phyloP scores from a whole-genome alignment of 2,797 vertebrate species.

The Lacerta bilineata region DNA sequence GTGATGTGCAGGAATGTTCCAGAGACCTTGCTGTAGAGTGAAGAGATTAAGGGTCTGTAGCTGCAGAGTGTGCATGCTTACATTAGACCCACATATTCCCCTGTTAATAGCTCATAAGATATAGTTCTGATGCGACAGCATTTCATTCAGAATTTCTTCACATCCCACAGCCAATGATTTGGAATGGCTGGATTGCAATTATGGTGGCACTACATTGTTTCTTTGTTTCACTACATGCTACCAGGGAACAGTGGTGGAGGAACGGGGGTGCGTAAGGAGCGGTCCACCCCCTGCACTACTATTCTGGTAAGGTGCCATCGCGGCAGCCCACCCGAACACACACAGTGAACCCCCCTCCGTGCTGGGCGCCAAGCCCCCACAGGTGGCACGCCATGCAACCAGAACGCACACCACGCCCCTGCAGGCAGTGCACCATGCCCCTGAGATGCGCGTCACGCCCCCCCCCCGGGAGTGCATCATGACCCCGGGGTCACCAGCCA shows the following conservation, averaged over 20 bases:
- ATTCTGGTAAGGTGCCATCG: too few species aligned
- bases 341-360: fast-evolving
- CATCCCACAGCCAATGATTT: not conserved
- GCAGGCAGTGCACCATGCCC: too few species aligned
- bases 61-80: not conserved
- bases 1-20: not conserved
- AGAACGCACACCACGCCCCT: too few species aligned
- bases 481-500: too few species aligned
- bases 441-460: too few species aligned
- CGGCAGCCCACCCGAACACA: too few species aligned
- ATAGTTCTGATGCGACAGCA: not conserved
- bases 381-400: too few species aligned
- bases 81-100: not conserved
- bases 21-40: not conserved
- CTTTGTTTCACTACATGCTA: not conserved
- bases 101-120: not conserved
- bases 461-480: too few species aligned
- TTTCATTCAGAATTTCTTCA: not conserved
- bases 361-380: too few species aligned
- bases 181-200: not conserved
- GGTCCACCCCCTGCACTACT: too few species aligned
- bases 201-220: not conserved
- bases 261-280: too few species aligned
- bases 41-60: not conserved
- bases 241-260: too few species aligned